These are phyloP conservation scores for Caenorhabditis remanei DNA, from an alignment of 1,140 invertebrate species.

Conservation along the genomic window DNA sequence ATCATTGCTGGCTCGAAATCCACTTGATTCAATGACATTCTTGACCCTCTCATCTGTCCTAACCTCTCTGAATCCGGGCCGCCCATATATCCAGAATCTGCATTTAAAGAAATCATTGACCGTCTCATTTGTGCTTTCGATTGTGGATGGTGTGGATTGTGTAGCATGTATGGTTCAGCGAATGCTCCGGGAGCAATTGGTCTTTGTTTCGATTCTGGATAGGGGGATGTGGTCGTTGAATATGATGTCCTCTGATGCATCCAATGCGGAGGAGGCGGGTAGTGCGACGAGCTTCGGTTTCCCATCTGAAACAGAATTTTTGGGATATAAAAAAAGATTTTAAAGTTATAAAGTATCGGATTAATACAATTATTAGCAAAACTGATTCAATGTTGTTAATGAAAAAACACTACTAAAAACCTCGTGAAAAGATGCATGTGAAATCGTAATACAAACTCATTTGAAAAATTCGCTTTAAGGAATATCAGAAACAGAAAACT, in stretches of 20 bases:
- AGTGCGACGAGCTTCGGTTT: constrained; percentile 56
- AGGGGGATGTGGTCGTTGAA: constrained; percentile 29
- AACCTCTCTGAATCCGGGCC: constrained; percentile 1
- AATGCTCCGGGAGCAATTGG: constrained; percentile 44
- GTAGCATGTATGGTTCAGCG: constrained; percentile 52
- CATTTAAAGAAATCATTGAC: constrained; percentile 56
- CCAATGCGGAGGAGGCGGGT: constrained; percentile 37
- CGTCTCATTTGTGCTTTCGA: constrained; percentile 33
- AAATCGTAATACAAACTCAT: too few relatives aligned
- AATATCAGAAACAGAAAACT: too few relatives aligned
- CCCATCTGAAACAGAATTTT: constrained; percentile 17
- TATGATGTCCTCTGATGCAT: constrained; percentile 38
- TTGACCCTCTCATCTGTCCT: constrained; percentile 38
- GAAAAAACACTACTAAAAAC: too few relatives aligned
- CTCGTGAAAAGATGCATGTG: too few relatives aligned
- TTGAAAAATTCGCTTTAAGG: too few relatives aligned
- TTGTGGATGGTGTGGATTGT: constrained; percentile 51
- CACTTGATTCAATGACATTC: constrained; percentile 55
- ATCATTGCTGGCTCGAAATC: constrained; percentile 50
- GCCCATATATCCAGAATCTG: constrained; percentile 39
- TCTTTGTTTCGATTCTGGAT: constrained; percentile 49
- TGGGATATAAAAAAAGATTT: not conserved
- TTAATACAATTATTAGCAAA: too few relatives aligned
- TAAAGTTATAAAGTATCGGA: not conserved
- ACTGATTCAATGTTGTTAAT: too few relatives aligned